phyloP scores from a whole-genome alignment of 2,888 invertebrate genomes.

The Nasonovia ribisnigri region DNA sequence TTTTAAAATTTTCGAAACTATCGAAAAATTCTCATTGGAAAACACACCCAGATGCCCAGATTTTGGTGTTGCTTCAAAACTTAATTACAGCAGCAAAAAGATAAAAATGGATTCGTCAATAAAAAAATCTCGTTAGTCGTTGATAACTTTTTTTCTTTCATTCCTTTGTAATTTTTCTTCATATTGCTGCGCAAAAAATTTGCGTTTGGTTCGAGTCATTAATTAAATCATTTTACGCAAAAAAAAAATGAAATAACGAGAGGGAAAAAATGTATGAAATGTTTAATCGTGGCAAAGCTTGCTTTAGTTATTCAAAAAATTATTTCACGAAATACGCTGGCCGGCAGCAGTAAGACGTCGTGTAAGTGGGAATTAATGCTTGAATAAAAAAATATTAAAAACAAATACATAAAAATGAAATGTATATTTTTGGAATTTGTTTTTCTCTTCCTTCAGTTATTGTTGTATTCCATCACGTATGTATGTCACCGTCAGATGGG shows the following conservation, averaged over 20 bases:
- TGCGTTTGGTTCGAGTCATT: neutral
- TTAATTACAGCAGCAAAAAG: neutral
- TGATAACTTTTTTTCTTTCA: neutral
- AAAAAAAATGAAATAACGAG: neutral
- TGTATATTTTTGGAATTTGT: neutral
- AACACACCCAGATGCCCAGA: neutral
- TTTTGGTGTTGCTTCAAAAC: neutral
- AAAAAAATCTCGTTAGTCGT: neutral
- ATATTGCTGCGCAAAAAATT: neutral
- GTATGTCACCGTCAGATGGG: neutral
- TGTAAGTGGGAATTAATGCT: neutral
- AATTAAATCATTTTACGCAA: slow-evolving; percentile 1
- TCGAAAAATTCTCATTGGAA: neutral
- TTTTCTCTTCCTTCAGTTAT: neutral
- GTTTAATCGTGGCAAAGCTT: neutral
- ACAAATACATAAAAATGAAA: neutral
- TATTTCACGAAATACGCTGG: neutral
- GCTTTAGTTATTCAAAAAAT: neutral
- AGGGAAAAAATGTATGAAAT: neutral
- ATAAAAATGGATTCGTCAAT: neutral
- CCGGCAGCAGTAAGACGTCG: neutral
- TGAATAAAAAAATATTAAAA: neutral
- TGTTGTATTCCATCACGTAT: slow-evolving; percentile 15
- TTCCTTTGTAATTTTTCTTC: neutral
- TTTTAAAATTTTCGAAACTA: neutral